Conservation (phyloP, 2,888 invertebrate genomes). For the Amphipyra berbera region DNA sequence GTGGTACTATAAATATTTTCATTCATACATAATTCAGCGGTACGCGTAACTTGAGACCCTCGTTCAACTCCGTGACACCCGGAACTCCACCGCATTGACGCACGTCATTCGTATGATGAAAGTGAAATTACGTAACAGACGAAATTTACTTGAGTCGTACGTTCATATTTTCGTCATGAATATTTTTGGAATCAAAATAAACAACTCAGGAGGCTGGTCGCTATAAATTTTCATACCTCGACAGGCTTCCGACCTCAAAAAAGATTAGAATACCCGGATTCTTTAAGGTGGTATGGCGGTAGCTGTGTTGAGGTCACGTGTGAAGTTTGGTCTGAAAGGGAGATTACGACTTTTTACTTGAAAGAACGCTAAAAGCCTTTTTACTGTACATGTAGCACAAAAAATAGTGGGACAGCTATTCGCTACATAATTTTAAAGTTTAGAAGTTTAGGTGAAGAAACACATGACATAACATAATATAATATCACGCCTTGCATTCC, state of each 20-base stretch:
- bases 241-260: neutral
- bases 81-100: constrained; percentile 19
- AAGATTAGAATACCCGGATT: constrained; percentile 4
- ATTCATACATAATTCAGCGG: constrained; percentile 13
- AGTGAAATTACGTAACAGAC: constrained; percentile 34
- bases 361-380: too few relatives aligned
- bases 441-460: too few relatives aligned
- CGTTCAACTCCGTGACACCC: constrained; percentile 14
- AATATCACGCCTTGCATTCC: too few relatives aligned
- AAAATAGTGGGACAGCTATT: too few relatives aligned
- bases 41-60: constrained; percentile 6
- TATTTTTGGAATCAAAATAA: constrained; percentile 39
- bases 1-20: constrained; percentile 12
- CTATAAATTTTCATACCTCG: constrained; percentile 20
- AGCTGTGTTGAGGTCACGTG: neutral
- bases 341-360: too few relatives aligned
- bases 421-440: too few relatives aligned
- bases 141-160: constrained; percentile 19
- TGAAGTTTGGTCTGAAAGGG: neutral
- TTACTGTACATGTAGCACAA: too few relatives aligned
- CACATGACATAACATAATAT: too few relatives aligned
- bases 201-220: constrained; percentile 15
- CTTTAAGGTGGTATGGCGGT: neutral
- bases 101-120: constrained; percentile 15
- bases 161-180: constrained; percentile 26